Evolutionary conservation across 1,140 invertebrate genomes (phyloP), one percentile per base, ranked within the genome.

Genomic region (Drosophila nigromelanica): DNA sequence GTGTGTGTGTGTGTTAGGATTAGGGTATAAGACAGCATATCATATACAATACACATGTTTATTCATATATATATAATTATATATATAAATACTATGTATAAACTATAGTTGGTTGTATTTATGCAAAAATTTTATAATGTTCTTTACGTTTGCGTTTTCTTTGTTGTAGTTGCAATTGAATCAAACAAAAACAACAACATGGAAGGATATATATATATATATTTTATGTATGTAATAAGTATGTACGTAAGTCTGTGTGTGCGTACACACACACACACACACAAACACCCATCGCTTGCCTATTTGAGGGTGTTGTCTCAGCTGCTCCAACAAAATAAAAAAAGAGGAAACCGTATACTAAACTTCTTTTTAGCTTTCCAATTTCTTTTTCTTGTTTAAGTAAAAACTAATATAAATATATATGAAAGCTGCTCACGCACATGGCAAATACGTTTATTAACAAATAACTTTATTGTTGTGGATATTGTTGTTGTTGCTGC

Each of bases 111-210:
- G 45, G 15, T 77, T 72, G 61, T 72, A 50, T 66, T 69, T 37
- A 63, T 69, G 40, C 60, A 35, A 56, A 51, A 33, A 33, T 51
- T 8, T 18, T n/a, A 35, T 35, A 35, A 51, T 40, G 39, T 42
- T 64, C 51, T 27, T 45, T 43, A 10, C 37, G 8, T 18, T 30
- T 56, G 40, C 12, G 48, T 21, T 72, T 56, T 76, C 66, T 51
- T 76, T 70, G 73, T 78, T 86, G 69, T 71, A 82, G 62, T 75
- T 86, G 24, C 56, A 70, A 72, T 73, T 58, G 40, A 76, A 69
- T 47, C 64, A 82, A 87, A 76, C 72, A 89, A 89, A 89, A 87
- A 76, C 79, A 82, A 87, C 81, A 87, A 89, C 73, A 77, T 87
- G 83, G 83, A 87, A 89, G 83, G 76, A 89, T 83, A 76, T 76